Percentiles rank a stretch among this genome's conserved stretches.
phyloP scores from a whole-genome alignment of 2,113 vertebrate genomes.

The Eulemur rufifrons region DNA sequence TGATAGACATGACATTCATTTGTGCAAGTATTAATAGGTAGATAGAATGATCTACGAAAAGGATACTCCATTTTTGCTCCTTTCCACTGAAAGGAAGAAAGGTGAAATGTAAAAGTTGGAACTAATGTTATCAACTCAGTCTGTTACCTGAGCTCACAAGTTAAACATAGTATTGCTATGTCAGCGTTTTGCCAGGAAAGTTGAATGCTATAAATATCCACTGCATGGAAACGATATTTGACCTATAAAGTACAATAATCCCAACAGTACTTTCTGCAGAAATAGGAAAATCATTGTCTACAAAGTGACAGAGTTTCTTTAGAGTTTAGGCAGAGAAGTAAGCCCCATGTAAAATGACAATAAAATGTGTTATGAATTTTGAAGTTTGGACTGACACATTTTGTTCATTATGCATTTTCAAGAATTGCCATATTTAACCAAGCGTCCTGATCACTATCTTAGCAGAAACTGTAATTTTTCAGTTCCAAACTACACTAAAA shows the following conservation, averaged over 20 bases:
- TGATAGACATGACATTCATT: conserved; percentile 52
- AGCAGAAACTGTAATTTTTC: neutral
- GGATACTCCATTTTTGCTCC: too few species aligned
- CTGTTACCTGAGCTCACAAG: conserved; percentile 66
- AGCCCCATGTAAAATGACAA: neutral
- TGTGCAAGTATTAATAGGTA: conserved; percentile 9
- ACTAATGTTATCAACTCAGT: conserved; percentile 56
- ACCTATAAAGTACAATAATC: conserved; percentile 56
- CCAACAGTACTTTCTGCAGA: conserved; percentile 32
- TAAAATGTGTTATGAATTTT: conserved; percentile 12
- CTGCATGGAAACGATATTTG: conserved; percentile 48
- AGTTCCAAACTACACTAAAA: neutral
- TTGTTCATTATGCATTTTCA: conserved; percentile 19
- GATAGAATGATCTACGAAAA: conserved; percentile 37
- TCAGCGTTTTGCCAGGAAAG: conserved; percentile 67
- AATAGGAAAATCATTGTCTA: conserved; percentile 53
- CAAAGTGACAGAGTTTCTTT: neutral
- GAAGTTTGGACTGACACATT: neutral
- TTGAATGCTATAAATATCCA: conserved; percentile 68
- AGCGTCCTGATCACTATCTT: neutral
- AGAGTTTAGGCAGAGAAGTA: neutral
- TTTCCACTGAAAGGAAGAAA: conserved; percentile 1
- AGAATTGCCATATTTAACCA: neutral
- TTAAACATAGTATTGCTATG: conserved; percentile 58
- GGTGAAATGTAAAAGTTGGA: conserved; percentile 44